Conservation (phyloP, 2,888 invertebrate species). For the Malachius bipustulatus region DNA sequence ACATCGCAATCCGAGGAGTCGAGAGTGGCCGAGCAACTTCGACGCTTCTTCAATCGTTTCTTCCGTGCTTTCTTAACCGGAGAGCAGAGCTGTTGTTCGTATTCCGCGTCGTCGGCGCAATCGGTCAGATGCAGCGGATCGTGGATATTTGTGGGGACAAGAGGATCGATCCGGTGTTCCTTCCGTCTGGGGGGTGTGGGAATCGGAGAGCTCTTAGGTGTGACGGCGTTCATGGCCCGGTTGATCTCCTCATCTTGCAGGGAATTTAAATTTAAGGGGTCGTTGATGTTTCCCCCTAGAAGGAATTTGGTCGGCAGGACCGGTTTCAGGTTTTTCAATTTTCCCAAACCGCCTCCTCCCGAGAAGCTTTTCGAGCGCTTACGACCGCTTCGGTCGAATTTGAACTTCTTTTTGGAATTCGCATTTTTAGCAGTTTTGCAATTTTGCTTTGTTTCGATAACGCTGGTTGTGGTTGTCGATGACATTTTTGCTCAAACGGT, state of each 20-base stretch:
- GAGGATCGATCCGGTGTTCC: constrained; percentile 69
- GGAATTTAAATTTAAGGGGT: constrained; percentile 88
- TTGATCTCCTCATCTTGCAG: constrained; percentile 70
- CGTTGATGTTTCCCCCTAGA: constrained; percentile 88
- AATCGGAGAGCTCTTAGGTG: constrained; percentile 84
- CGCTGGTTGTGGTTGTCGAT: constrained; percentile 3
- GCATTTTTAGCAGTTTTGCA: constrained; percentile 5
- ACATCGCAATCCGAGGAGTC: constrained; percentile 28
- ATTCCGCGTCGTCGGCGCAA: constrained; percentile 68
- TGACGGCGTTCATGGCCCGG: constrained; percentile 75
- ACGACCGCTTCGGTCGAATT: constrained; percentile 41
- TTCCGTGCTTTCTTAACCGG: constrained; percentile 49
- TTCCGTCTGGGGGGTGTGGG: constrained; percentile 72
- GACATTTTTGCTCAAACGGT: no score
- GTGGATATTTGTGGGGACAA: constrained; percentile 83
- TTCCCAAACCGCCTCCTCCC: constrained; percentile 34
- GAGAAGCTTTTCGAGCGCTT: constrained; percentile 60
- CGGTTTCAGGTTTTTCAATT: constrained; percentile 48
- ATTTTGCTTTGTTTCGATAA: constrained; percentile 3
- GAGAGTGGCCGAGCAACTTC: constrained; percentile 38
- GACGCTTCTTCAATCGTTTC: constrained; percentile 52
- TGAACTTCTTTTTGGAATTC: constrained; percentile 27
- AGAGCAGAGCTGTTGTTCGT: constrained; percentile 66
- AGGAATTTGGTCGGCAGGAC: constrained; percentile 88
- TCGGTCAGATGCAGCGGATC: constrained; percentile 83